Percentiles rank a stretch among this genome's conserved stretches.
Evolutionary conservation across 2,113 vertebrate genomes (phyloP).

Genomic region (Lepus americanus): DNA sequence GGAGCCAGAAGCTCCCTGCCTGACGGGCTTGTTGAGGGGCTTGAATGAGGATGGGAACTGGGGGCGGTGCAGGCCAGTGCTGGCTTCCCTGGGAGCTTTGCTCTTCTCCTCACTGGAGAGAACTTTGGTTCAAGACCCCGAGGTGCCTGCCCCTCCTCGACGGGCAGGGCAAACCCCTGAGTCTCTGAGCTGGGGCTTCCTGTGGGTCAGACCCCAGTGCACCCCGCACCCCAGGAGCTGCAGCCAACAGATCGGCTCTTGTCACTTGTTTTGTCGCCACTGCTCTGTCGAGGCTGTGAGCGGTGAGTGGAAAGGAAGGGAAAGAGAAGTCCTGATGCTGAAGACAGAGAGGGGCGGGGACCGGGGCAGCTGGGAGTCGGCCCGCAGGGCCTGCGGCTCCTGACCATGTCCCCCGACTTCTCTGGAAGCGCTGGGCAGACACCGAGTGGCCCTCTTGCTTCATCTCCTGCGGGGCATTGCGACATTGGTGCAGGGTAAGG

Average conservation of each 20-base stretch:
- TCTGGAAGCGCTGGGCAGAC: not conserved
- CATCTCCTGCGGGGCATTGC: slow-evolving; percentile 17
- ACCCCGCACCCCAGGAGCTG: not conserved
- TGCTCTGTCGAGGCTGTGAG: not conserved
- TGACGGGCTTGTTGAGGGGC: rapidly evolving
- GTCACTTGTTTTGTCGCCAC: too few relatives aligned
- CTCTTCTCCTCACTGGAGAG: rapidly evolving
- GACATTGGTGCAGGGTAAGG: not conserved
- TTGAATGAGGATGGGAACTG: rapidly evolving
- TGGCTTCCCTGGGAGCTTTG: rapidly evolving
- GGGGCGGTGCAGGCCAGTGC: rapidly evolving
- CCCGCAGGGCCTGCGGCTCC: not conserved
- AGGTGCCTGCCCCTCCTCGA: not conserved
- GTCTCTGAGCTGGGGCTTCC: not conserved
- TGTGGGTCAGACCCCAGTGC: rapidly evolving
- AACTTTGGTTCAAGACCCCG: not conserved
- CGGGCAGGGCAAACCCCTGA: not conserved
- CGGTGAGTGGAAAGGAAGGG: not conserved
- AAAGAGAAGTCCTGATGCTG: not conserved
- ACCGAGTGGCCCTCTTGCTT: slow-evolving; percentile 33
- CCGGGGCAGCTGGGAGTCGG: not conserved
- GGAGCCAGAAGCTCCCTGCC: not conserved
- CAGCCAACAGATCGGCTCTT: too few relatives aligned
- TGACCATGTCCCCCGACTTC: not conserved
- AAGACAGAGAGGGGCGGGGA: not conserved